Evolutionary conservation across 1,140 invertebrate genomes (phyloP), one percentile per base, ranked within the genome.

Genomic region (Eupeodes corollae): DNA sequence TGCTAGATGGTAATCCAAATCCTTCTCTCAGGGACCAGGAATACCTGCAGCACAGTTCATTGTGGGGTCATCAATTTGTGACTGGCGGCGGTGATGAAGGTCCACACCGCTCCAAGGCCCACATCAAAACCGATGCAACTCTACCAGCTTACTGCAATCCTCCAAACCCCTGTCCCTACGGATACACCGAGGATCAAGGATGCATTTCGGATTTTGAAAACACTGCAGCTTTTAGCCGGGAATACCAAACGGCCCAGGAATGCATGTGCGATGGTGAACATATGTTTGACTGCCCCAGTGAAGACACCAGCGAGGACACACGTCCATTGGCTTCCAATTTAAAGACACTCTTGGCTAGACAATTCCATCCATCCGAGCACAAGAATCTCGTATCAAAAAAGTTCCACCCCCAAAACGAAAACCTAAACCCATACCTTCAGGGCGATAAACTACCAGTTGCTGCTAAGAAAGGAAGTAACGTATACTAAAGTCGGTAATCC

Each of bases 241-340:
- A 92, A 53, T 97, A 92, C 68, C 95, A 99, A 69, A 81, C 84
- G 3, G 73, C 83, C 0, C 93, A 98, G 64, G 86, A 95, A 46
- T 99, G 95, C 63, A 93, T 96, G 78, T 99, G 96, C 54, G 96
- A 99, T 63, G 84, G 82, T 1, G 96, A 99, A 61, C 96, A 99
- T 71, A 98, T 99, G 95, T 88, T 98, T 62, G 84, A 90, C 63
- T 99, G 92, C 67, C 76, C 84, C 0, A 71, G 63, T 18, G 65
- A 68, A 35, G 61, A 61, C 9, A 57, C 55, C n/a, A 59, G 44
- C n/a, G 44, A 43, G 15, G 32, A 16, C 5, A 15, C 39, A 16
- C 30, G 51, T 40, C 54, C 55, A 72, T 19, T 54, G 60, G 5
- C 56, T 67, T 38, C 50, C 55, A 37, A n/a, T 48, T 42, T 0